A percentile compares a stretch with the other conserved stretches of the same genome.
Conservation (phyloP, 2,797 vertebrate genomes). For the Sparus aurata region DNA sequence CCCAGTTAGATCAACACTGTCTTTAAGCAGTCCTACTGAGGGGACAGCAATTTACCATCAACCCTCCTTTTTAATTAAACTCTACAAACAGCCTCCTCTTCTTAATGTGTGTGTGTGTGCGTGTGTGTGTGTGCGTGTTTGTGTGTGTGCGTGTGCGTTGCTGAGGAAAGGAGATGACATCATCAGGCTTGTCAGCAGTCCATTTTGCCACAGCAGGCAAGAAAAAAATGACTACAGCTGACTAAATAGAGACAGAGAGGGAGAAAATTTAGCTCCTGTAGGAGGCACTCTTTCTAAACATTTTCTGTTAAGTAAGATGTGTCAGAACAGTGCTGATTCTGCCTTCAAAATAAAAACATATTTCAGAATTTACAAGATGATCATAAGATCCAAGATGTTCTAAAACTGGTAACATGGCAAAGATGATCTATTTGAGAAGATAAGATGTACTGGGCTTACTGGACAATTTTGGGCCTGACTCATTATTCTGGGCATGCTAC, state of each 20-base stretch:
- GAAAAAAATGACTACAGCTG: constrained; percentile 18
- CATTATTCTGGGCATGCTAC: too few species aligned
- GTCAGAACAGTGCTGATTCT: too few species aligned
- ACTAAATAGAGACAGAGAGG: constrained; percentile 16
- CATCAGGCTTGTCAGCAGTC: constrained; percentile 53
- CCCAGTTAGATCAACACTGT: constrained; percentile 1
- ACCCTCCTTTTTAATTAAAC: constrained; percentile 59
- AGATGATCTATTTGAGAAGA: too few species aligned
- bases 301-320: background rate
- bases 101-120: constrained; percentile 1
- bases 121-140: constrained; percentile 11
- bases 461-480: too few species aligned
- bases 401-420: too few species aligned
- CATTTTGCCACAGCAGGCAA: constrained; percentile 42
- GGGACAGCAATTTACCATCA: constrained; percentile 36
- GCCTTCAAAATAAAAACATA: constrained; percentile 5
- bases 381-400: too few species aligned
- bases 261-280: background rate
- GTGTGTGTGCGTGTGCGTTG: constrained; percentile 6
- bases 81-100: constrained; percentile 43
- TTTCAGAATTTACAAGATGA: background rate
- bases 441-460: too few species aligned
- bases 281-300: background rate
- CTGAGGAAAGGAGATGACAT: constrained; percentile 41
- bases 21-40: constrained; percentile 6